Percentiles rank a stretch among this genome's conserved stretches.
Conservation (phyloP, 2,113 vertebrate genomes). For the Platichthys flesus region DNA sequence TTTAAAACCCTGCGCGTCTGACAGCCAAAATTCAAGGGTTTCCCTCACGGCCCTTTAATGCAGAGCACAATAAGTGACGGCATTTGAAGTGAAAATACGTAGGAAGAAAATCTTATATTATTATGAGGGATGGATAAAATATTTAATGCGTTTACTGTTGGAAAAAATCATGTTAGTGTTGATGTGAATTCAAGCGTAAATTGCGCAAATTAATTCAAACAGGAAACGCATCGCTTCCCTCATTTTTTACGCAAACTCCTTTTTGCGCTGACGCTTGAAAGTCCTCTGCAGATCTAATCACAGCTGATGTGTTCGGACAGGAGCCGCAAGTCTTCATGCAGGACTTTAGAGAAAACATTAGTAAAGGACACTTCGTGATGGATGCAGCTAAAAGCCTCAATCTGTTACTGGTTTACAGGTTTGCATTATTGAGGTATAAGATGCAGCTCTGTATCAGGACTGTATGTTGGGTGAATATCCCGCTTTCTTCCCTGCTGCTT, state of each 20-base stretch:
- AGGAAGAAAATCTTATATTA: background rate
- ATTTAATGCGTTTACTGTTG: background rate
- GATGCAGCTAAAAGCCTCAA: background rate
- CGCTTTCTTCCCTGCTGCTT: background rate
- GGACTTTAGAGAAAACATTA: background rate
- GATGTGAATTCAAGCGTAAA: background rate
- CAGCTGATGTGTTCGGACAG: background rate
- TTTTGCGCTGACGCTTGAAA: slow-evolving; percentile 3
- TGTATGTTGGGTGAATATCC: background rate
- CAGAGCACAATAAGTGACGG: slow-evolving; percentile 12
- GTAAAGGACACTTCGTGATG: background rate
- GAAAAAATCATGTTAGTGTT: too few species aligned
- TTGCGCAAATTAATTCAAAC: background rate
- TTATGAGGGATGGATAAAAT: background rate
- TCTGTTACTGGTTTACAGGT: background rate
- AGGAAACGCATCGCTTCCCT: background rate
- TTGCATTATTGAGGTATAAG: background rate
- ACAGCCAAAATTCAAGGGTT: slow-evolving; percentile 2
- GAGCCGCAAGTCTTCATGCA: background rate
- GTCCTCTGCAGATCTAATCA: background rate
- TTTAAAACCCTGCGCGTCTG: slow-evolving; percentile 30
- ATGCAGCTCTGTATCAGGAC: background rate
- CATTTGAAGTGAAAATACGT: background rate
- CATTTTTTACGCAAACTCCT: background rate
- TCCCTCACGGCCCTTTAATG: slow-evolving; percentile 3